Conservation (phyloP, 37 sponge, comb jelly and placozoan species). For the Aplysina aerophoba region DNA sequence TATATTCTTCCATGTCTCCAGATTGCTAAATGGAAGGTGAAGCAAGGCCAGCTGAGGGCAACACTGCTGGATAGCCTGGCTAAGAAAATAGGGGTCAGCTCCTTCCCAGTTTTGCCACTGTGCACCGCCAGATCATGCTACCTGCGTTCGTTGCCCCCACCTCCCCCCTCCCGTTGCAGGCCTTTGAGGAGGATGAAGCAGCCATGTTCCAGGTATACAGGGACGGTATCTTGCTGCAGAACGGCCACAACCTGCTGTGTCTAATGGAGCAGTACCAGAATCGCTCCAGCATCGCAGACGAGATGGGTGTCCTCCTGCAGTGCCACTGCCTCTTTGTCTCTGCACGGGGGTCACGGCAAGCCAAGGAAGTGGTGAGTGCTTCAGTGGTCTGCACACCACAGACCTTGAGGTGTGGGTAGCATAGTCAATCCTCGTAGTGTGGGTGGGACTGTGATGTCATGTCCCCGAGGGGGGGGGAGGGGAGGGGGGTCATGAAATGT, state of each 20-base stretch:
- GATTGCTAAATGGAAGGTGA: constrained; percentile 15
- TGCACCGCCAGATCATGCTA: too few species aligned
- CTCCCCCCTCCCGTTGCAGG: not conserved
- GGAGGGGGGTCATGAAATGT: too few species aligned
- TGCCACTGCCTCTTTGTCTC: constrained; percentile 5
- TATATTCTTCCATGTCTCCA: not conserved
- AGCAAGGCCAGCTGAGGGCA: not conserved
- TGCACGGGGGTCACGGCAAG: not conserved
- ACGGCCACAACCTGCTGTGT: too few species aligned
- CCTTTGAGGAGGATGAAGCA: not conserved
- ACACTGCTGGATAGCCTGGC: not conserved
- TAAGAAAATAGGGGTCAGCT: not conserved
- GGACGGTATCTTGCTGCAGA: not conserved
- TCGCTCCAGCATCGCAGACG: constrained; percentile 17
- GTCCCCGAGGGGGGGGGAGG: too few species aligned
- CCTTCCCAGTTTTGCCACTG: not conserved
- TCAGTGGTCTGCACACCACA: not conserved
- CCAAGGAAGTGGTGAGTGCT: constrained; percentile 9
- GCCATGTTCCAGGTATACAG: not conserved
- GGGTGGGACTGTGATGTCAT: too few species aligned
- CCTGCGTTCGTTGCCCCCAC: not conserved
- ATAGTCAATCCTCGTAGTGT: too few species aligned
- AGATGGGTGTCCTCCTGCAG: not conserved
- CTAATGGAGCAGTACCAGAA: constrained; percentile 12
- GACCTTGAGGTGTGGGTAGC: too few species aligned